A percentile compares a stretch with the other conserved stretches of the same genome.
phyloP scores from a whole-genome alignment of 1,140 invertebrate genomes.

The Drosophila tani region DNA sequence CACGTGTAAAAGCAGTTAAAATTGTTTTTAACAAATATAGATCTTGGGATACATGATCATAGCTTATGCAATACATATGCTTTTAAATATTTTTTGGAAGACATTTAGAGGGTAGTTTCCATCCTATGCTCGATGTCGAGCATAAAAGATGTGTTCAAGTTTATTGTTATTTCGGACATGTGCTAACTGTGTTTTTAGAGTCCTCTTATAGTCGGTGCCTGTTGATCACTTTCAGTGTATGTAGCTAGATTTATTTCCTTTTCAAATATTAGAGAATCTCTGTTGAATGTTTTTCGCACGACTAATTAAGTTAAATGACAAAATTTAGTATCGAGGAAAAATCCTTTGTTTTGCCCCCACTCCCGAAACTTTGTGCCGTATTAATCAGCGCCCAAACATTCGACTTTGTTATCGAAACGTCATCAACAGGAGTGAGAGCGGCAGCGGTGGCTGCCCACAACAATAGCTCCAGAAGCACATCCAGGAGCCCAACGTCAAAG shows the following conservation, averaged over 20 bases:
- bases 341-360: constrained; percentile 56
- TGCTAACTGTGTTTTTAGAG: too few relatives aligned
- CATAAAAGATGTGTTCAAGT: too few relatives aligned
- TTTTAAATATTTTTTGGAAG: too few relatives aligned
- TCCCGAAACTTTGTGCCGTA: constrained; percentile 58
- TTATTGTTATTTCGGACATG: too few relatives aligned
- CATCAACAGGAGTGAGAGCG: constrained; percentile 58
- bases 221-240: too few relatives aligned
- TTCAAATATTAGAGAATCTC: neutral
- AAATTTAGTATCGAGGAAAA: constrained; percentile 36
- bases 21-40: too few relatives aligned
- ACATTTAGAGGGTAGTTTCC: too few relatives aligned
- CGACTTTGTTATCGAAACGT: constrained; percentile 75
- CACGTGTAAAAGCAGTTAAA: too few relatives aligned
- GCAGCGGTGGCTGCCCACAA: constrained; percentile 37
- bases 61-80: too few relatives aligned
- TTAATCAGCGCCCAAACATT: constrained; percentile 74
- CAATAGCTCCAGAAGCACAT: constrained; percentile 39
- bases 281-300: constrained; percentile 25
- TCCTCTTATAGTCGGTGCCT: neutral
- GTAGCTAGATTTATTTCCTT: neutral
- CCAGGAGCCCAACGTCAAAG: constrained; percentile 58
- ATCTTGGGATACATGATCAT: too few relatives aligned
- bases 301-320: constrained; percentile 56
- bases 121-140: too few relatives aligned